These are phyloP conservation scores for Drosophila monieri DNA, from an alignment of 2,888 invertebrate genomes.

Conservation along the genomic window DNA sequence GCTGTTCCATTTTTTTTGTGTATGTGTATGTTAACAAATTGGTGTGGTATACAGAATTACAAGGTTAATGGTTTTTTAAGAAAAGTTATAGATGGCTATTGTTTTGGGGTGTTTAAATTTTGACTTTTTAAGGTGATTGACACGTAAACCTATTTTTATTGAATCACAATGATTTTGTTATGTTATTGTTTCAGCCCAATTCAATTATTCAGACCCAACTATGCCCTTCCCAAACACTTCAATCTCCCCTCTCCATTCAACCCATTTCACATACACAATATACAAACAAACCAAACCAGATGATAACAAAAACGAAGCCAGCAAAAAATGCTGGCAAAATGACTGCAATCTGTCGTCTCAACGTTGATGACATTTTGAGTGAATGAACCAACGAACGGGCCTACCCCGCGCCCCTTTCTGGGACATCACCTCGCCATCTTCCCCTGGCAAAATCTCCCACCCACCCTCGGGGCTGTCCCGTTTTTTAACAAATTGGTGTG, in stretches of 20 bases:
- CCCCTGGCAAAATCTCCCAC: constrained; percentile 9
- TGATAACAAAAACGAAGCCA: constrained; percentile 43
- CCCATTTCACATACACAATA: constrained; percentile 43
- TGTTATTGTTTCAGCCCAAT: neutral
- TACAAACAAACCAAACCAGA: constrained; percentile 49
- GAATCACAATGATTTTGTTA: too few relatives aligned
- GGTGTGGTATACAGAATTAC: neutral
- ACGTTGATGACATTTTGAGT: constrained; percentile 80
- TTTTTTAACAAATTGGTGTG: constrained; percentile 81
- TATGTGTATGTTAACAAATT: too few relatives aligned
- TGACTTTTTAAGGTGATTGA: neutral
- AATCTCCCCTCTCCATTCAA: constrained; percentile 9
- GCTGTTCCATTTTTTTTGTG: neutral
- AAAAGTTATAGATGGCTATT: neutral
- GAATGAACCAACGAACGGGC: constrained; percentile 70
- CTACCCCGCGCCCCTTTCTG: constrained; percentile 40
- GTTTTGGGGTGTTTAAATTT: neutral
- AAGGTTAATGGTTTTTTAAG: neutral
- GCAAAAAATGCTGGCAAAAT: constrained; percentile 60
- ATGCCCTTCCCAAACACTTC: constrained; percentile 5
- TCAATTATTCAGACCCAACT: neutral
- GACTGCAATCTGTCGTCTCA: constrained; percentile 80
- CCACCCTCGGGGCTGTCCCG: constrained; percentile 27
- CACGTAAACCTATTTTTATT: neutral
- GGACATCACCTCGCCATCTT: neutral